phyloP scores from a whole-genome alignment of 2,888 invertebrate species.

The Allacma fusca region DNA sequence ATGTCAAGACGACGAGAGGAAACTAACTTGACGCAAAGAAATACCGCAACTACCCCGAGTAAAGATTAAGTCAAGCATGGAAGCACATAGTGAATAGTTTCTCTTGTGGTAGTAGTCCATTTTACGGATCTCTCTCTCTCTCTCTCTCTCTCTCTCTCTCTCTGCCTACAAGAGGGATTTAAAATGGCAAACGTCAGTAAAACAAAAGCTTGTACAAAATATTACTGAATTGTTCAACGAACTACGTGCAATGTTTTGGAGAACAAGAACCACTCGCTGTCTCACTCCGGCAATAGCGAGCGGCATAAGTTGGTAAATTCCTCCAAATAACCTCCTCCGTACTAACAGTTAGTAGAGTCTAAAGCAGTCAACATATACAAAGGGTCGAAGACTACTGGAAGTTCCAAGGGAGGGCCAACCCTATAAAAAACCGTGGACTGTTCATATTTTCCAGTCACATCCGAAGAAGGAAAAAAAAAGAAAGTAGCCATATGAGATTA shows the following conservation, averaged over 20 bases:
- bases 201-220: conserved; percentile 31
- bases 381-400: neutral
- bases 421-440: too few species aligned
- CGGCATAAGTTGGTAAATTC: too few species aligned
- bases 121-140: neutral
- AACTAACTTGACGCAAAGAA: conserved; percentile 17
- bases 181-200: conserved; percentile 31
- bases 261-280: neutral
- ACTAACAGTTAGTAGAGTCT: too few species aligned
- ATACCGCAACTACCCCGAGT: conserved; percentile 8
- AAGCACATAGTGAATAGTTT: neutral
- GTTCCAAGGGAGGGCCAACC: too few species aligned
- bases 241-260: conserved; percentile 6
- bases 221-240: conserved; percentile 24
- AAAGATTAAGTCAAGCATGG: conserved; percentile 19
- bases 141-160: neutral
- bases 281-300: too few species aligned
- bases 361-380: neutral
- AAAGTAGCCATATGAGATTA: neutral
- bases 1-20: conserved; percentile 17
- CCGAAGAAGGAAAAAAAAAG: neutral
- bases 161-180: neutral
- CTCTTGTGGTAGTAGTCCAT: neutral
- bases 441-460: neutral
- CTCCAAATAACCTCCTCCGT: too few species aligned